phyloP scores from a whole-genome alignment of 64 coral and sea anemone species.

The Montipora efflorescens region DNA sequence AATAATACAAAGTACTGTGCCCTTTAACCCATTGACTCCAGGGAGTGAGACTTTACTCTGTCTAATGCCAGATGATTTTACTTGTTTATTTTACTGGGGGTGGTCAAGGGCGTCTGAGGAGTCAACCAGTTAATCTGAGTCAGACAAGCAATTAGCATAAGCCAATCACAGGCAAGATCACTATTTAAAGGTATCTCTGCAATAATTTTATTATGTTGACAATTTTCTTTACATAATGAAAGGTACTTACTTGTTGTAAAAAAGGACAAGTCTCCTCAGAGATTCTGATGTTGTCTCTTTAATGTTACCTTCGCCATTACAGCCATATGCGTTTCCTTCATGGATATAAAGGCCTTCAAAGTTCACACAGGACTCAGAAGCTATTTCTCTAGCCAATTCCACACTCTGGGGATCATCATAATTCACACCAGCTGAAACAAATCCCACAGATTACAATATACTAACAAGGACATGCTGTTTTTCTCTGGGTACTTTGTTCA shows the following conservation, averaged over 20 bases:
- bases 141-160: too few species aligned
- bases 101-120: too few species aligned
- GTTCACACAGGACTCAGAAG: conserved; percentile 32
- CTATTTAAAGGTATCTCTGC: too few species aligned
- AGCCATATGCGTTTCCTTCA: conserved; percentile 78
- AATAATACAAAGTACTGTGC: too few species aligned
- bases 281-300: conserved; percentile 33
- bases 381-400: conserved; percentile 75
- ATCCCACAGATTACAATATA: neutral
- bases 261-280: conserved; percentile 34
- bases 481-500: too few species aligned
- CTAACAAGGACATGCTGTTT: too few species aligned
- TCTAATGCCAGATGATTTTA: neutral
- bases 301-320: conserved; percentile 63
- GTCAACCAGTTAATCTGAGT: too few species aligned
- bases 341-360: conserved; percentile 93
- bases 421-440: conserved; percentile 76
- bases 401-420: conserved; percentile 58
- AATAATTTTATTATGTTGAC: too few species aligned
- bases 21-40: too few species aligned
- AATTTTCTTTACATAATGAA: neutral
- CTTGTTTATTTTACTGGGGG: too few species aligned
- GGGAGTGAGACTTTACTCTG: too few species aligned
- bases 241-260: conserved; percentile 70
- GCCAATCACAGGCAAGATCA: too few species aligned